A percentile compares a stretch with the other conserved stretches of the same genome.
Conservation (phyloP, 2,888 invertebrate genomes). For the Drosophila rellima region DNA sequence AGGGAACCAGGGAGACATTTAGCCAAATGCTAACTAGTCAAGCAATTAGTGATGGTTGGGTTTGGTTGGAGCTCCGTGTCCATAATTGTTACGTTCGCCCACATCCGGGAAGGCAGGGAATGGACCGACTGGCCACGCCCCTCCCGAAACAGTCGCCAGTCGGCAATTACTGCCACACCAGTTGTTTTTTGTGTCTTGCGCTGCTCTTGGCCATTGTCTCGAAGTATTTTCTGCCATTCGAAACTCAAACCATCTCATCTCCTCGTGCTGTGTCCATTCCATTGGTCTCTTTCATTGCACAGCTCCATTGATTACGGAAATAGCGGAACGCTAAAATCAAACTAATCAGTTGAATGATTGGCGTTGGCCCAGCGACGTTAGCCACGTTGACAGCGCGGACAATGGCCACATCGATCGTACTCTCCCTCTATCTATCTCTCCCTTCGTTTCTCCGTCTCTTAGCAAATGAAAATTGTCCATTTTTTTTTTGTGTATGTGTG, state of each 20-base stretch:
- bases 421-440: background rate
- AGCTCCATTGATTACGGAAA: slow-evolving; percentile 65
- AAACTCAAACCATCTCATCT: background rate
- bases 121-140: slow-evolving; percentile 1
- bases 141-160: background rate
- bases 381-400: slow-evolving; percentile 53
- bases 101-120: slow-evolving; percentile 26
- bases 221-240: slow-evolving; percentile 16
- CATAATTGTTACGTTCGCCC: slow-evolving; percentile 54
- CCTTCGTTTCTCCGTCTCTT: slow-evolving; percentile 2
- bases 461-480: slow-evolving; percentile 58
- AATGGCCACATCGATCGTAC: slow-evolving; percentile 58
- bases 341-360: slow-evolving; percentile 82
- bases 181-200: slow-evolving; percentile 52
- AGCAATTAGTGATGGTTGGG: slow-evolving; percentile 61
- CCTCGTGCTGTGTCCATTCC: slow-evolving; percentile 16
- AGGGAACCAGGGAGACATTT: slow-evolving; percentile 15
- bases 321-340: slow-evolving; percentile 75
- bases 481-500: slow-evolving; percentile 21
- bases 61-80: slow-evolving; percentile 32
- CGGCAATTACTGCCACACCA: slow-evolving; percentile 67
- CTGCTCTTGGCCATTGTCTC: slow-evolving; percentile 33
- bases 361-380: slow-evolving; percentile 54
- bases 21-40: slow-evolving; percentile 57
- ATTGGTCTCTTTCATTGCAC: slow-evolving; percentile 30